A percentile compares a stretch with the other conserved stretches of the same genome.
Conservation (phyloP, 2,888 invertebrate species). For the Noctuana brunneofusca region DNA sequence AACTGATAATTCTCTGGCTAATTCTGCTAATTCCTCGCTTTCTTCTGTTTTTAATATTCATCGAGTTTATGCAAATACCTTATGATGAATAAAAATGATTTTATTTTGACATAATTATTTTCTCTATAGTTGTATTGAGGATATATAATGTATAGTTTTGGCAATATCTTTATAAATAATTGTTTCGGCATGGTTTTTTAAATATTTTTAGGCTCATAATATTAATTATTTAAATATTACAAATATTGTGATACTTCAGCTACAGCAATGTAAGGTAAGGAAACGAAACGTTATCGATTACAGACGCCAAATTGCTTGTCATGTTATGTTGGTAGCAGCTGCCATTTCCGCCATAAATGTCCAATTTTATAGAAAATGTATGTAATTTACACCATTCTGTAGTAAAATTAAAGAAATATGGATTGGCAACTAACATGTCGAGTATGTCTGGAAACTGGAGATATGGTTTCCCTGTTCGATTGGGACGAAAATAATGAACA, state of each 20-base stretch:
- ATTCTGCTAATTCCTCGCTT: too few relatives aligned
- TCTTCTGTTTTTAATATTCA: too few relatives aligned
- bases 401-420: slow-evolving; percentile 56
- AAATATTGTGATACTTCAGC: neutral
- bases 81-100: too few relatives aligned
- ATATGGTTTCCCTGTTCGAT: slow-evolving; percentile 81
- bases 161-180: too few relatives aligned
- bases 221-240: too few relatives aligned
- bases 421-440: slow-evolving; percentile 82
- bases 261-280: slow-evolving; percentile 38
- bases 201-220: too few relatives aligned
- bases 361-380: slow-evolving; percentile 50
- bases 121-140: too few relatives aligned
- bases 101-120: too few relatives aligned
- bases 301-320: slow-evolving; percentile 36
- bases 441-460: slow-evolving; percentile 77
- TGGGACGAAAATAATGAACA: slow-evolving; percentile 82
- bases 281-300: slow-evolving; percentile 45
- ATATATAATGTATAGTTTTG: too few relatives aligned
- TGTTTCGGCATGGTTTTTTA: too few relatives aligned
- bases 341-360: slow-evolving; percentile 62
- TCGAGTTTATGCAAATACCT: too few relatives aligned
- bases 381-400: slow-evolving; percentile 36
- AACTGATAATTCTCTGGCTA: too few relatives aligned
- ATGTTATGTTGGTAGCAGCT: slow-evolving; percentile 54